Base-by-base conservation (phyloP, 2,113 vertebrate species). In the Grammomys surdaster region DNA sequence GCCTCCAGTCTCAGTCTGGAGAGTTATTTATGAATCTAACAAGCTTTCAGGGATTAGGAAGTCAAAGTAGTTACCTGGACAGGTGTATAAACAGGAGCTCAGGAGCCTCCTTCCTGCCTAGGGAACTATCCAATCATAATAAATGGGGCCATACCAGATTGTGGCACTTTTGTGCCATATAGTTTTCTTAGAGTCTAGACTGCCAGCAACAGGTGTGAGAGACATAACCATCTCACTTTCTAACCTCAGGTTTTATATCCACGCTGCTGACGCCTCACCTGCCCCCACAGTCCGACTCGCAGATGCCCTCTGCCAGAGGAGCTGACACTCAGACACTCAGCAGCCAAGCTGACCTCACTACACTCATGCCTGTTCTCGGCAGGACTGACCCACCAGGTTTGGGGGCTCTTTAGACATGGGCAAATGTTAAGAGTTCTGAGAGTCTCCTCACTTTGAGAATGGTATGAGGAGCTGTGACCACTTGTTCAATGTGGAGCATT, bases 381-480 rank as follows among this genome's bases (percentile, higher is more conserved):
- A 1, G 16, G n/a, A 63, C 43, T 1, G n/a, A 40, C 1, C 1
- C 93, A 48, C 0, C 97, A 98, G 98, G 98, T 98, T 98, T 98
- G 98, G 92, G 5, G 22, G 54, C 56, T 81, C 85, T 93, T 95
- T 7, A 67, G 76, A n/a, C 33, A 19, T 56, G 69, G 24, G 82
- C 54, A 70, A 13, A 46, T 9, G 12, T 0, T 4, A n/a, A 28
- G 33, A 16, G 26, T 20, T 4, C 31, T 2, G 7, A 56, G 5
- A 13, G 0, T 10, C 5, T 0, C 1, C 80, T 33, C 51, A 4
- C 20, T 31, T 26, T 73, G 16, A 48, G 67, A 73, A 5, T 2
- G 48, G 28, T 19, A 33, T 22, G 46, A 9, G 48, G 69, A 36
- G 22, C 22, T 1, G 6, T 26, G 22, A 3, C 8, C 33, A 1